Base-by-base conservation (phyloP, 1,140 invertebrate genomes). In the Leptinotarsa lineolata region DNA sequence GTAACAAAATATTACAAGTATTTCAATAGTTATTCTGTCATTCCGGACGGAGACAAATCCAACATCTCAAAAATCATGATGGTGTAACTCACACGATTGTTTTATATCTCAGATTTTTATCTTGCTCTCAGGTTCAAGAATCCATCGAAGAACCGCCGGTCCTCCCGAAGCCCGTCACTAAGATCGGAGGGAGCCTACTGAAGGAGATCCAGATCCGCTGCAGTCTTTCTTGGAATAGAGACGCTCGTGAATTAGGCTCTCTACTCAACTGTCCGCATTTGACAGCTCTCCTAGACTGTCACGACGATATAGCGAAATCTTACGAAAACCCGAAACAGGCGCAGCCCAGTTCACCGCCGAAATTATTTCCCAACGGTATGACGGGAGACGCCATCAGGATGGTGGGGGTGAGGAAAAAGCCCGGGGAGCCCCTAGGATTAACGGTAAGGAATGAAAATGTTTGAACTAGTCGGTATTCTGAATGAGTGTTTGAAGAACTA, bases 371-470 rank as follows among this genome's bases (percentile, higher is more conserved):
- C 71, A 88, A 85, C 85, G 88, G 88, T 75, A 92, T 92, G 90
- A 89, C 90, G 72, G 88, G 89, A 72, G 90, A 92, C 80, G 88
- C 93, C 39, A 90, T 97, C n/a, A 91, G 95, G 84, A 92, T 98
- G 86, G 94, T 98, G 46, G 94, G 95, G 20, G 89, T 98, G 15
- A 89, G 94, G 58, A 95, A 96, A 83, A 92, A 91, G 81, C 91
- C 92, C 65, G 92, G 95, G 77, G 95, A 98, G 85, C 96, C 96
- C 6, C 85, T 98, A 85, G 95, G 96, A 83, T 85, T 91, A 71
- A 91, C 90, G 63, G 90, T 91, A 82, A 86, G 84, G 83, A 11
- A 39, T 39, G 30, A 39, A 11, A 39, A 11, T 39, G 30, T 11
- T 39, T 11, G 2, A 39, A 11, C 30, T 39, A 39, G 30, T 39